phyloP scores from a whole-genome alignment of 2,888 invertebrate genomes.

The Lepetodrilus schrolli region DNA sequence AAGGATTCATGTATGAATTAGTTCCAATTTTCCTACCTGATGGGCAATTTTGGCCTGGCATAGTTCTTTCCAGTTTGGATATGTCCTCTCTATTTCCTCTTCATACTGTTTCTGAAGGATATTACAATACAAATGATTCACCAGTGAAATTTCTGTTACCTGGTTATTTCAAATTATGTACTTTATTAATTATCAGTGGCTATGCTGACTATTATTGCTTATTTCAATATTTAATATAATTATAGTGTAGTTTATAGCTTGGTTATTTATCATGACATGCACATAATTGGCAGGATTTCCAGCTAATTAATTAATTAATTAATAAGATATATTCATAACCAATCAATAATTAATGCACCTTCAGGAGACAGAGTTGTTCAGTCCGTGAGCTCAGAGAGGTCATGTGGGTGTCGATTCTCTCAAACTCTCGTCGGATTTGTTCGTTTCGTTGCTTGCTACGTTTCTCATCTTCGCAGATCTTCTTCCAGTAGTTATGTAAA shows the following conservation, averaged over 20 bases:
- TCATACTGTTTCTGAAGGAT: constrained; percentile 63
- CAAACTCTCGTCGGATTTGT: constrained; percentile 67
- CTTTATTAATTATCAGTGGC: too few relatives aligned
- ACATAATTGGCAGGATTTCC: too few relatives aligned
- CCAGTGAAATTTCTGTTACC: too few relatives aligned
- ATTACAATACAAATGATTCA: neutral
- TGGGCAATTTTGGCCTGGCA: constrained; percentile 27
- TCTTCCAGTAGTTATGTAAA: constrained; percentile 72
- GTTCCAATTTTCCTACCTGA: neutral
- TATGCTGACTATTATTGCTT: too few relatives aligned
- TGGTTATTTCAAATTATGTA: too few relatives aligned
- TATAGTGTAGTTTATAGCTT: too few relatives aligned
- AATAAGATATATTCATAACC: too few relatives aligned
- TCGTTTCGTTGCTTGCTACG: constrained; percentile 69
- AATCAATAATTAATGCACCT: constrained; percentile 54
- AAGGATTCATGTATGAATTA: too few relatives aligned
- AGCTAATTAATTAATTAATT: too few relatives aligned
- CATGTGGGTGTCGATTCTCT: constrained; percentile 68
- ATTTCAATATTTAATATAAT: too few relatives aligned
- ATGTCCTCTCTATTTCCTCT: constrained; percentile 66
- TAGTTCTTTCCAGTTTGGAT: constrained; percentile 70
- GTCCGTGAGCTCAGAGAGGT: constrained; percentile 60
- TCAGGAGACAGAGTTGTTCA: constrained; percentile 64
- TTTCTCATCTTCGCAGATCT: constrained; percentile 72
- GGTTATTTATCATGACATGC: too few relatives aligned